Conservation (phyloP, 2,797 vertebrate species). For the Mus caroli region DNA sequence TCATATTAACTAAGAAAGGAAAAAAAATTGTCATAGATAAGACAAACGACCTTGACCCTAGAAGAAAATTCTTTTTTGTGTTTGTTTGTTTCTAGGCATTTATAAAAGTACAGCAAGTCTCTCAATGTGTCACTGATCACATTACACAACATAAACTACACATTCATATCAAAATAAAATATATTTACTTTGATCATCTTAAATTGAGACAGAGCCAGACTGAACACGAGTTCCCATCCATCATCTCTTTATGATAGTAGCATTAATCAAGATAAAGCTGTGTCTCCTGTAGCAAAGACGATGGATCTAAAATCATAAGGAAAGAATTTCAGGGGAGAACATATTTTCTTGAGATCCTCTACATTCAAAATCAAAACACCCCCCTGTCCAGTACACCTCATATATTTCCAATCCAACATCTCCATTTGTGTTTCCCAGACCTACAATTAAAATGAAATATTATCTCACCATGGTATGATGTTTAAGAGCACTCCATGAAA, state of each 20-base stretch:
- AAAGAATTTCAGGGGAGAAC: slow-evolving; percentile 67
- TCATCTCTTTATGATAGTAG: slow-evolving; percentile 70
- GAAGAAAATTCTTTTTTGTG: slow-evolving; percentile 17
- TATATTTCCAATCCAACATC: slow-evolving; percentile 82
- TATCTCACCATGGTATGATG: slow-evolving; percentile 67
- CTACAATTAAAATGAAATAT: slow-evolving; percentile 84
- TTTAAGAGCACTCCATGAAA: slow-evolving; percentile 72
- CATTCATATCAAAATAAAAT: slow-evolving; percentile 67
- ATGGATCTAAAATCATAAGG: slow-evolving; percentile 81
- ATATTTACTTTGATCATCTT: slow-evolving; percentile 80
- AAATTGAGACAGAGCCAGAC: slow-evolving; percentile 68
- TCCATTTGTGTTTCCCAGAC: slow-evolving; percentile 83
- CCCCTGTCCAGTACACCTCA: slow-evolving; percentile 56
- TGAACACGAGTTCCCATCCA: slow-evolving; percentile 61
- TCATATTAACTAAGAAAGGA: background rate
- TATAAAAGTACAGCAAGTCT: slow-evolving; percentile 5
- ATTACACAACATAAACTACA: slow-evolving; percentile 66
- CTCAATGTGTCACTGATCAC: slow-evolving; percentile 37
- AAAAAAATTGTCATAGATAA: background rate
- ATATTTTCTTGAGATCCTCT: slow-evolving; percentile 65
- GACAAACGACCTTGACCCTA: background rate
- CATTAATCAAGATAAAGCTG: slow-evolving; percentile 77
- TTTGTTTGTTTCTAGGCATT: background rate
- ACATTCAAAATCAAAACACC: slow-evolving; percentile 78
- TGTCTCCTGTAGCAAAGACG: slow-evolving; percentile 72